A percentile compares a stretch with the other conserved stretches of the same genome.
These are phyloP conservation scores for Acridotheres tristis DNA, from an alignment of 2,797 vertebrate genomes.

Conservation along the genomic window DNA sequence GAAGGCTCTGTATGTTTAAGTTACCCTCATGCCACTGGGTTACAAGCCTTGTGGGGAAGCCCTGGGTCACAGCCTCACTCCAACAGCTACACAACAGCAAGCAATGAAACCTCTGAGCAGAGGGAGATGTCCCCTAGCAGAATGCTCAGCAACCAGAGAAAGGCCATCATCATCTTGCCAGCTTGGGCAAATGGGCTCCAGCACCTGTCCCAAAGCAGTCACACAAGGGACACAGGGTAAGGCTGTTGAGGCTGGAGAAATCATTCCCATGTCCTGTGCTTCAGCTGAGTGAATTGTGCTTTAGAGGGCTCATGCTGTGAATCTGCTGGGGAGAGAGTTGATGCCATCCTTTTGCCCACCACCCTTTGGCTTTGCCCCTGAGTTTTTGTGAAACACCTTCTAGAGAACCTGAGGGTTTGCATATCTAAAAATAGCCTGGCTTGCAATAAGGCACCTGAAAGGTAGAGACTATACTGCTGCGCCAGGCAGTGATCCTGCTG, in stretches of 20 bases:
- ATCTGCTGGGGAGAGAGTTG: background rate
- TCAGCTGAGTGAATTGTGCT: background rate
- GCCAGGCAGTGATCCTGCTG: rapidly evolving
- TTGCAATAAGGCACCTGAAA: background rate
- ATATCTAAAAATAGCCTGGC: background rate
- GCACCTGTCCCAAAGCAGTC: background rate
- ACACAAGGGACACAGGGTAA: background rate
- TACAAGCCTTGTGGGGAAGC: background rate
- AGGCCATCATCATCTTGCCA: background rate
- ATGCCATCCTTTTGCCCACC: background rate
- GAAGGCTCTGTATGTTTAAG: background rate
- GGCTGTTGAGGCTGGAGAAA: background rate
- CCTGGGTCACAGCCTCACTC: background rate
- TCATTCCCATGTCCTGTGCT: background rate
- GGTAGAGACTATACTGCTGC: background rate
- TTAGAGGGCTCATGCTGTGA: background rate
- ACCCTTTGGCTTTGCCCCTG: background rate
- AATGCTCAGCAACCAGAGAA: background rate
- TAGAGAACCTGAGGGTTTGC: background rate
- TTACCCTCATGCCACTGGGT: background rate
- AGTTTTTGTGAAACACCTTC: background rate
- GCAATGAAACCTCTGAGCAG: background rate
- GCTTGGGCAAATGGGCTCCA: background rate
- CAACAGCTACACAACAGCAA: background rate
- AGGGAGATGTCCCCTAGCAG: background rate